Conservation (phyloP, 2,888 invertebrate species). For the Drosophila subquinaria region DNA sequence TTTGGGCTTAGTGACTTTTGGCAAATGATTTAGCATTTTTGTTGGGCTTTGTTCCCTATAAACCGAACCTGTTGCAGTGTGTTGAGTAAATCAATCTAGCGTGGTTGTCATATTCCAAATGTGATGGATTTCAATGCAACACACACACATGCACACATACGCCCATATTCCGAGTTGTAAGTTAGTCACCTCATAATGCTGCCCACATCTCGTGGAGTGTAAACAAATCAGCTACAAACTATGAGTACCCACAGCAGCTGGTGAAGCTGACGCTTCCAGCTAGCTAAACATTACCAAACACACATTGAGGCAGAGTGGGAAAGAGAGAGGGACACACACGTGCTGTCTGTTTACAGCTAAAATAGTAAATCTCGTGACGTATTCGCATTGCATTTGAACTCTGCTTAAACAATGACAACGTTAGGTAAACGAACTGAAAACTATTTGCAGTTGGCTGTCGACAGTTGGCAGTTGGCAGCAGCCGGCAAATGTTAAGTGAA, state of each 20-base stretch:
- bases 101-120: conserved; percentile 54
- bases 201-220: conserved; percentile 52
- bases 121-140: conserved; percentile 47
- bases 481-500: conserved; percentile 61
- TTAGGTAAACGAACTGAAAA: conserved; percentile 75
- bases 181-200: conserved; percentile 38
- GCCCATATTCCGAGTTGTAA: conserved; percentile 19
- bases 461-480: conserved; percentile 27
- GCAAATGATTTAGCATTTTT: conserved; percentile 55
- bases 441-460: conserved; percentile 65
- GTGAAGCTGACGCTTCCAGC: conserved; percentile 24
- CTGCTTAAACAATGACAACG: conserved; percentile 65
- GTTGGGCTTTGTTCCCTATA: conserved; percentile 11
- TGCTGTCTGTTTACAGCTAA: conserved; percentile 52
- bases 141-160: conserved; percentile 15
- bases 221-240: conserved; percentile 63
- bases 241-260: conserved; percentile 34
- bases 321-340: conserved; percentile 30
- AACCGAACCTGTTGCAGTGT: conserved; percentile 33
- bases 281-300: conserved; percentile 31
- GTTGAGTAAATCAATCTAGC: conserved; percentile 18
- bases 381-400: conserved; percentile 68
- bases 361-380: conserved; percentile 68
- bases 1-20: conserved; percentile 38
- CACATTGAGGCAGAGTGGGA: conserved; percentile 13